Conservation (phyloP, 2,797 vertebrate genomes). For the Amblyraja radiata region DNA sequence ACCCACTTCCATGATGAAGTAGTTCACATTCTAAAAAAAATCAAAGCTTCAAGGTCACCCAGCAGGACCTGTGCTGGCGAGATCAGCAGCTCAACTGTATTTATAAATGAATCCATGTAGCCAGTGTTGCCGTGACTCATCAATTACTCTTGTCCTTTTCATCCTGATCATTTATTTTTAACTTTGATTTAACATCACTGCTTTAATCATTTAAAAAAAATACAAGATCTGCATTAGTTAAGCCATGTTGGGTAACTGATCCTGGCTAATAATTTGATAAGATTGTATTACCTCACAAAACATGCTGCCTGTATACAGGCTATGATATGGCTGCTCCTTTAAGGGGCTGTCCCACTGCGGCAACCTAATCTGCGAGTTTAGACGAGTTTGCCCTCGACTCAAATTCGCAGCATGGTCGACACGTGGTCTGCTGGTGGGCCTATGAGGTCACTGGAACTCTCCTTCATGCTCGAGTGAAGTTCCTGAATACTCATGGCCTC, state of each 20-base stretch:
- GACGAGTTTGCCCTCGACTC: too few relatives aligned
- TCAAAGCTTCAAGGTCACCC: background rate
- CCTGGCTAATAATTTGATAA: too few relatives aligned
- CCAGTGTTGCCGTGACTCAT: background rate
- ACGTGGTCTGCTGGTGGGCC: too few relatives aligned
- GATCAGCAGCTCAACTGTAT: background rate
- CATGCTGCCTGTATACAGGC: too few relatives aligned
- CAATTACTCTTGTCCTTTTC: background rate
- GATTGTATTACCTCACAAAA: too few relatives aligned
- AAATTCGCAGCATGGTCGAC: too few relatives aligned
- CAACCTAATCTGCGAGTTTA: too few relatives aligned
- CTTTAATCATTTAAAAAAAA: background rate
- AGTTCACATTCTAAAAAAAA: background rate
- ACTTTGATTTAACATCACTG: background rate
- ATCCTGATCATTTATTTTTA: background rate
- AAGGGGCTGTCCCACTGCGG: too few relatives aligned
- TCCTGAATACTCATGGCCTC: too few relatives aligned
- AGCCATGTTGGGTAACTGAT: background rate
- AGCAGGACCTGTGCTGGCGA: background rate
- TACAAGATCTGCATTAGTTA: background rate
- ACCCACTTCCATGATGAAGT: background rate
- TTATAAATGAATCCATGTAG: background rate
- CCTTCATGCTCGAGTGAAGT: too few relatives aligned
- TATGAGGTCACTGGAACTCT: too few relatives aligned
- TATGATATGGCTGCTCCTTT: too few relatives aligned